These are phyloP conservation scores for Crepidodera aurea DNA, from an alignment of 2,888 invertebrate genomes.

Conservation along the genomic window DNA sequence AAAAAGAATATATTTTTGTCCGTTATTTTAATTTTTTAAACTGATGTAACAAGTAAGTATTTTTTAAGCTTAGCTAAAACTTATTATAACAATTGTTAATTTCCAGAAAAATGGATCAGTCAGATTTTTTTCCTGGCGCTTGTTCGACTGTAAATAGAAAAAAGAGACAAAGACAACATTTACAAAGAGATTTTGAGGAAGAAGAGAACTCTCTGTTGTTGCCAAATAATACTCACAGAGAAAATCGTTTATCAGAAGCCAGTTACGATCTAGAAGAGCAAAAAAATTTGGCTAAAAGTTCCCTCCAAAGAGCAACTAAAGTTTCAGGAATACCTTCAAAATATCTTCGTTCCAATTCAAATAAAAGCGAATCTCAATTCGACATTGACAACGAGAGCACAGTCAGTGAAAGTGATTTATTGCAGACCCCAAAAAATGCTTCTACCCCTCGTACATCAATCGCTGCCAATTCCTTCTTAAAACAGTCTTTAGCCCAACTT, in stretches of 20 bases:
- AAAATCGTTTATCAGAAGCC: conserved; percentile 4
- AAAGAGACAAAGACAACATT: conserved; percentile 28
- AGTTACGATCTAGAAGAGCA: conserved; percentile 43
- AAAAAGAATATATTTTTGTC: too few relatives aligned
- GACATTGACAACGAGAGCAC: conserved; percentile 47
- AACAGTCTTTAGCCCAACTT: conserved; percentile 46
- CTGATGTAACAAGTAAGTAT: too few relatives aligned
- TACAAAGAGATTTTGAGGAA: conserved; percentile 23
- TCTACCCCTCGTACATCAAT: conserved; percentile 52
- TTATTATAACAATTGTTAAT: too few relatives aligned
- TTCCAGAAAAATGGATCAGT: conserved; percentile 19
- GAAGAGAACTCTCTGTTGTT: too few relatives aligned
- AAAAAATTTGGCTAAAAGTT: conserved; percentile 45
- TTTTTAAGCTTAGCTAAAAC: too few relatives aligned
- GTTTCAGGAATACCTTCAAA: conserved; percentile 50
- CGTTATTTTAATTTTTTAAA: too few relatives aligned
- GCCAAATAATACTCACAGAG: conserved; percentile 29
- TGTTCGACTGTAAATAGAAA: conserved; percentile 60
- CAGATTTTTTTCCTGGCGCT: conserved; percentile 54
- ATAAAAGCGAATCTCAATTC: conserved; percentile 28
- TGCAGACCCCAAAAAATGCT: conserved; percentile 44
- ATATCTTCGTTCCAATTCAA: conserved; percentile 45
- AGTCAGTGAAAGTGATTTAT: conserved; percentile 54
- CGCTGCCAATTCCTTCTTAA: conserved; percentile 13
- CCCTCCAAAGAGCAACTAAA: conserved; percentile 46